Base-by-base conservation (phyloP, 2,797 vertebrate genomes). In the Varecia variegata region DNA sequence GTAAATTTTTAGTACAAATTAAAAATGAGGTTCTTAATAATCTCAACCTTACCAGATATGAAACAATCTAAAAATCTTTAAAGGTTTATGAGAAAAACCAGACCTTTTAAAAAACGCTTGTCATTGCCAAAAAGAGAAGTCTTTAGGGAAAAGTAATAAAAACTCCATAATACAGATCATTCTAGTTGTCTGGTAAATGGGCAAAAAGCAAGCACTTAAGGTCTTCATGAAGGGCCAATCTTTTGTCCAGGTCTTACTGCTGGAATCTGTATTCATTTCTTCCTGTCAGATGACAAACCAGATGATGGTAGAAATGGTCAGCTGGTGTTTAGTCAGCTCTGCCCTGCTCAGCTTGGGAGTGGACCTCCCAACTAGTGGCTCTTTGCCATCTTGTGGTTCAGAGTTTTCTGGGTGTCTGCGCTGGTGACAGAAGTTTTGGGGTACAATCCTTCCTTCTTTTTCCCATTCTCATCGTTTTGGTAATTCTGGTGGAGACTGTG, bases 11-110 rank as follows among this genome's bases (percentile, higher is more conserved):
- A 79, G 56, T 73, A 80, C n/a, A 92, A 89, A 88, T 86, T 93
- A 77, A 93, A 92, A 94, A 90, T 76, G 30, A 83, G 32, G 56
- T 93, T 90, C 60, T 94, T 88, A 80, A 92, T 68, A 83, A 76
- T 62, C 40, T 90, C 68, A 95, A 67, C 1, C 70, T 87, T 40
- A 74, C 43, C 68, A 88, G 25, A 60, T 81, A 88, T 23, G 23
- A 87, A 93, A 92, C 17, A 65, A 76, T 80, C 73, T 90, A 10
- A 80, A 94, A 92, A 80, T 4, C 43, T 93, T 87, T 88, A 87
- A 90, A 92, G 2, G n/a, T 52, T 20, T 67, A 86, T 93, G 45
- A 82, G 43, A 73, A 68, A 88, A 40, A 43, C n/a, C 23, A 88
- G 38, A 67, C 68, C 23, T 38, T 79, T 38, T 38, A 14, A 38